Evolutionary conservation across 2,113 vertebrate genomes (phyloP).

Genomic region (Xenopus tropicalis): UCB_Xtro_10.0 CM004448.2:68193501-68194000

Average conservation of each 20-base stretch:
- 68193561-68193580: constrained; percentile 58
- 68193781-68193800: constrained; percentile 54
- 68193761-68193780: constrained; percentile 51
- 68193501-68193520: constrained; percentile 74
- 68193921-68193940: constrained; percentile 49
- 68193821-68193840: constrained; percentile 58
- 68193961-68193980: constrained; percentile 54
- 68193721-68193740: constrained; percentile 45
- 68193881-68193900: constrained; percentile 53
- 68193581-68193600: constrained; percentile 49
- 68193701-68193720: constrained; percentile 55
- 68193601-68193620: constrained; percentile 56
- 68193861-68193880: constrained; percentile 53
- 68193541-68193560: constrained; percentile 69
- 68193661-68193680: constrained; percentile 55
- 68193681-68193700: constrained; percentile 52
- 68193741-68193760: constrained; percentile 51
- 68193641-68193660: constrained; percentile 58
- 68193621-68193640: constrained; percentile 60
- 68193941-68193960: constrained; percentile 59
- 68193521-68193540: constrained; percentile 75
- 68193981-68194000: constrained; percentile 65
- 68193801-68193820: constrained; percentile 55
- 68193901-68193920: constrained; percentile 48
- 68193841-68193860: constrained; percentile 54